Evolutionary conservation across 64 coral and sea anemone genomes (phyloP).

Genomic region (Pocillopora verrucosa): DNA sequence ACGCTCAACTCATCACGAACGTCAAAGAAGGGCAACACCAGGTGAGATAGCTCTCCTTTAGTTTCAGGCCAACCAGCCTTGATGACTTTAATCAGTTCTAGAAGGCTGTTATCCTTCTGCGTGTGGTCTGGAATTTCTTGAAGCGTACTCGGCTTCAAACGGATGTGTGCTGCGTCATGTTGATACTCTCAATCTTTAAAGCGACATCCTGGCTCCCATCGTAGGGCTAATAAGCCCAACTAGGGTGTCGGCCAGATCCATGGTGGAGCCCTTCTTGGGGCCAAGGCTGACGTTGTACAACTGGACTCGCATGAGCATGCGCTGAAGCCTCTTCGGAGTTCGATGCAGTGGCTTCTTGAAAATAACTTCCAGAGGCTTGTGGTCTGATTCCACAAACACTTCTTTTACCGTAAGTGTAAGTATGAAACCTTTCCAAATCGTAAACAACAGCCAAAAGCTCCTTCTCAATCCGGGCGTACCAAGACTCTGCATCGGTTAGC

Average conservation of each 20-base stretch:
- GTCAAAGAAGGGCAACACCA: neutral
- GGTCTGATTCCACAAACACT: neutral
- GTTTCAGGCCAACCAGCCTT: slow-evolving; percentile 19
- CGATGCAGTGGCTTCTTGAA: slow-evolving; percentile 1
- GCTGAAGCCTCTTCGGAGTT: neutral
- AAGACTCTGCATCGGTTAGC: neutral
- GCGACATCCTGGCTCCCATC: neutral
- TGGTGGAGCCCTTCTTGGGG: neutral
- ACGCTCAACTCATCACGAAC: slow-evolving; percentile 23
- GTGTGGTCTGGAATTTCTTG: slow-evolving; percentile 1
- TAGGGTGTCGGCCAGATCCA: neutral
- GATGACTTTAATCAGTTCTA: slow-evolving; percentile 17
- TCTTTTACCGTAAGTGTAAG: neutral
- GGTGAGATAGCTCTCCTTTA: slow-evolving; percentile 1
- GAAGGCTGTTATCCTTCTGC: neutral
- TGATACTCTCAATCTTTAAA: neutral
- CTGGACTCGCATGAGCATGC: neutral
- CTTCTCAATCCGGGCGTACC: neutral
- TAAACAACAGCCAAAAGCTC: slow-evolving; percentile 1
- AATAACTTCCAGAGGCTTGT: slow-evolving; percentile 13
- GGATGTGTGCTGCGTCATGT: neutral
- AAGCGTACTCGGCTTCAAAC: neutral
- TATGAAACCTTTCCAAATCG: neutral
- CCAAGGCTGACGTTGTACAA: neutral
- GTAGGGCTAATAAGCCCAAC: neutral